These are phyloP conservation scores for Cacoxenus indagator DNA, from an alignment of 2,888 invertebrate species.

Conservation along the genomic window DNA sequence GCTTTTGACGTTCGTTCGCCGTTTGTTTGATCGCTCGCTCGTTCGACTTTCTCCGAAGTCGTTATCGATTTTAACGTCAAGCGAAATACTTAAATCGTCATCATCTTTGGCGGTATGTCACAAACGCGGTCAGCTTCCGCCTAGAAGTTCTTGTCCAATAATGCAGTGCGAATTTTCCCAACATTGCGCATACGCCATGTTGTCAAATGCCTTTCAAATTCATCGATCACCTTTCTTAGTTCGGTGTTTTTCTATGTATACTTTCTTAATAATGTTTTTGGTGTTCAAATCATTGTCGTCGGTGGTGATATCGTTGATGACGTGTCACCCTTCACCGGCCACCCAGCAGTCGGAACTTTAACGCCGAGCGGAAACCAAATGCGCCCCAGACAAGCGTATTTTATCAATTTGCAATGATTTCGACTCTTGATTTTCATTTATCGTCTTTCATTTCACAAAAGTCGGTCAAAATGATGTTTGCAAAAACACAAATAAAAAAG, in stretches of 20 bases:
- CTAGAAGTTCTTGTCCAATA: neutral
- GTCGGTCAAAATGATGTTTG: constrained; percentile 51
- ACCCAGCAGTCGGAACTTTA: no score
- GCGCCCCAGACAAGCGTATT: no score
- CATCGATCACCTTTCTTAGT: neutral
- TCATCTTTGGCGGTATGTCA: constrained; percentile 27
- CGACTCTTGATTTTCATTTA: no score
- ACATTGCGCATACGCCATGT: constrained; percentile 1
- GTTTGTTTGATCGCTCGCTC: neutral
- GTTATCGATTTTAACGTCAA: constrained; percentile 44
- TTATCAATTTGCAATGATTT: no score
- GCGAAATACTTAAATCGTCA: constrained; percentile 28
- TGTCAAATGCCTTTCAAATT: neutral
- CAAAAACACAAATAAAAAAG: neutral
- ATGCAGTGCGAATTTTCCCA: neutral
- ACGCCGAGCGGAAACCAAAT: no score
- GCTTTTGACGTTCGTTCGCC: no score
- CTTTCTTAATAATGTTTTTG: no score
- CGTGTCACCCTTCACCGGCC: no score
- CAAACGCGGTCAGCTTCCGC: constrained; percentile 8
- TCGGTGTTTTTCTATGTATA: constrained; percentile 1
- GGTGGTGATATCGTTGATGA: no score
- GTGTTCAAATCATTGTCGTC: no score
- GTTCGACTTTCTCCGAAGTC: constrained; percentile 61
- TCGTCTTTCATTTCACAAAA: constrained; percentile 34